A percentile compares a stretch with the other conserved stretches of the same genome.
phyloP scores from a whole-genome alignment of 92 coral and sea anemone genomes.

The Paramuricea clavata region DNA sequence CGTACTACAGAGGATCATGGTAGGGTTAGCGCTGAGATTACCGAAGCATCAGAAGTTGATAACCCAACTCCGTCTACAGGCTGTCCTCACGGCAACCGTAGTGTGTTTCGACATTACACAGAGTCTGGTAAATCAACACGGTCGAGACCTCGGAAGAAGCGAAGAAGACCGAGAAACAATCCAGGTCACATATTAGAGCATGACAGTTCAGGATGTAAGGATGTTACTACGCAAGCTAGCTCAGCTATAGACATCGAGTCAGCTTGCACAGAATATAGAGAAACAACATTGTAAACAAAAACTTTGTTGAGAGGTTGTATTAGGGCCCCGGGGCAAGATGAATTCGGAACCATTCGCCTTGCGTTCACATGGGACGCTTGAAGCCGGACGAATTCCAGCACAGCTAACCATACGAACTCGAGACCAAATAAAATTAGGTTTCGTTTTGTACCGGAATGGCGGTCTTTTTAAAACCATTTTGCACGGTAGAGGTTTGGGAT shows the following conservation, averaged over 20 bases:
- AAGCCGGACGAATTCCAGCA: too few species aligned
- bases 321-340: too few species aligned
- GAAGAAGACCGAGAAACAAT: slow-evolving; percentile 33
- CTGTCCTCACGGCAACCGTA: not conserved
- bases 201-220: not conserved
- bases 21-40: too few species aligned
- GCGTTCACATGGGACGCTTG: too few species aligned
- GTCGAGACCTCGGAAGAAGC: not conserved
- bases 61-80: not conserved
- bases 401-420: too few species aligned
- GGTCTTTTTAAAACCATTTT: too few species aligned
- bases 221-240: not conserved
- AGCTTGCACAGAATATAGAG: not conserved
- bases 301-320: too few species aligned
- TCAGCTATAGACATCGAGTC: not conserved
- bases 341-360: too few species aligned
- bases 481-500: too few species aligned
- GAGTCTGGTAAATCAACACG: slow-evolving; percentile 13
- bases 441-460: too few species aligned
- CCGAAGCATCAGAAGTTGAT: not conserved
- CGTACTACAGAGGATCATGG: not conserved
- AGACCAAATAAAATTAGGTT: too few species aligned
- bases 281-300: not conserved
- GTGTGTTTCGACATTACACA: slow-evolving; percentile 28
- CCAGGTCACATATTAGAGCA: slow-evolving; percentile 45